Evolutionary conservation across 1,140 invertebrate species (phyloP), one percentile per base, ranked within the genome.

Genomic region (Drosophila saltans): DNA sequence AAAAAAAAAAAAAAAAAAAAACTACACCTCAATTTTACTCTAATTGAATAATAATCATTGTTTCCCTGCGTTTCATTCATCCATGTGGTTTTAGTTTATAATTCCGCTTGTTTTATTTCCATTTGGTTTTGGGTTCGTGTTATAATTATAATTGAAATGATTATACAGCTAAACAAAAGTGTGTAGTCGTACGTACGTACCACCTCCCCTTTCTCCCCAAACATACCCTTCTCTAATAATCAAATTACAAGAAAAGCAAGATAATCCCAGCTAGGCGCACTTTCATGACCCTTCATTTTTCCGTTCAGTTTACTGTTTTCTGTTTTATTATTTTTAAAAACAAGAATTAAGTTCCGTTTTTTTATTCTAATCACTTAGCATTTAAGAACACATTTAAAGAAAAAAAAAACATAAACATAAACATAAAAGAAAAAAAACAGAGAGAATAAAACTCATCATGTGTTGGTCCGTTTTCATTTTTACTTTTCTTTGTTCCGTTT

Each of bases 401-500:
- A 84, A 67, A 80, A 58, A 33, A 40, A 72, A 56, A n/a, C n/a
- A n/a, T n/a, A n/a, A 72, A 63, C 36, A 74, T 16, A 52, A 48
- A 48, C 16, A 52, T 9, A 26, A 8, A 52, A 52, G 26, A 21
- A 48, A 24, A 24, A 24, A 24, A 48, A 48, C 16, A 88, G 78
- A 72, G 77, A 70, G 78, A 66, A 52, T 69, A 73, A 43, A 79
- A 48, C 67, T 86, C 83, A 86, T 86, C 58, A 39, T 59, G 33
- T 59, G 41, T 80, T 76, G 76, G 75, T 74, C 68, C 84, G 89
- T 88, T 59, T 88, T 88, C 80, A 72, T 80, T 88, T 86, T 83
- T 89, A 75, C 74, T 89, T 90, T 83, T 89, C 84, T 89, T 91
- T 83, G 91, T 91, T 91, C 78, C 84, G 70, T 92, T 81, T 78